Evolutionary conservation across 2,888 invertebrate genomes (phyloP), one percentile per base, ranked within the genome.

Genomic region (Liodrosophila aerea): DNA sequence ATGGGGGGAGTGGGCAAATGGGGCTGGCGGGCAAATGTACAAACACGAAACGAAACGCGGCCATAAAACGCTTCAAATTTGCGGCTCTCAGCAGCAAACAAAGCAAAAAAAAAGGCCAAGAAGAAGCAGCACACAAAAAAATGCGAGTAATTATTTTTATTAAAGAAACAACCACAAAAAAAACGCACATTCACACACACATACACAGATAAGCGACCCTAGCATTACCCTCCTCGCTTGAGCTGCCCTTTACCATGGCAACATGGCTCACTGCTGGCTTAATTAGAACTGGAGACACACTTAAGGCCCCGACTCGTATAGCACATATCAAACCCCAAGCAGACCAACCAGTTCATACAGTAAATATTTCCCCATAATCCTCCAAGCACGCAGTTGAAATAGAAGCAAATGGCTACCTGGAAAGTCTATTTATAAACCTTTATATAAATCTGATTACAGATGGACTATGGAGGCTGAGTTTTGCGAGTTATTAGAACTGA

Each of bases 71-170:
- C 68, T 70, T 77, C 67, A 68, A 64, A 77, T 66, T 76, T 73
- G 76, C 71, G 77, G 80, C 80, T 68, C 61, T 71, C 68, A 68
- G 73, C 71, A 60, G 65, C 73, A 71, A 82, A 64, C 59, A 66
- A 73, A 73, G 71, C 71, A 33, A 62, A 39, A 29, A 51, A 22
- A 36, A 22, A 53, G 65, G 30, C 52, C 59, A 69, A 69, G 61
- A 61, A 33, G 57, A 41, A 36, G 46, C 40, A 34, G 12, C 13
- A 33, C 22, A 47, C 60, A 69, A 66, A 73, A 73, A 75, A 73
- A 71, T 59, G 52, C 71, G 51, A 65, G 76, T 71, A 82, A 78
- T 82, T 78, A 82, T 78, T 78, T 77, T 76, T 82, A 82, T 68
- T 76, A 63, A 77, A 81, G 52, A 47, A 69, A 53, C 36, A 51